These are phyloP conservation scores for Anagrus nilaparvatae DNA, from an alignment of 1,140 invertebrate genomes.

Conservation along the genomic window DNA sequence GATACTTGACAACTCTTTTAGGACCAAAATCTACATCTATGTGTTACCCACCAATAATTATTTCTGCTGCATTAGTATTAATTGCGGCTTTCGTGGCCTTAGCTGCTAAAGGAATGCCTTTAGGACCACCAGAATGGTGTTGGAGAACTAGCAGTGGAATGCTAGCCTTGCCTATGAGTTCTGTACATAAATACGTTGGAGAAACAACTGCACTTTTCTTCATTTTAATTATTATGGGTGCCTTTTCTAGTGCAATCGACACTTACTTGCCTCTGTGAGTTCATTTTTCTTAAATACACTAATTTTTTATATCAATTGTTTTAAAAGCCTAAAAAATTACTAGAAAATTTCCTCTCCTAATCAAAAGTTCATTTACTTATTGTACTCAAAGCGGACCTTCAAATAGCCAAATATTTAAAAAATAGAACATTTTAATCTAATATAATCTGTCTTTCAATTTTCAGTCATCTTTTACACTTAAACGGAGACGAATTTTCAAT, in stretches of 20 bases:
- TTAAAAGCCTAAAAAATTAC: neutral
- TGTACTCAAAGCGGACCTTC: neutral
- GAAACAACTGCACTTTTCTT: conserved; percentile 59
- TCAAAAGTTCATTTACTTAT: neutral
- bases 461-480: conserved; percentile 50
- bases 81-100: conserved; percentile 55
- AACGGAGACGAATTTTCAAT: conserved; percentile 49
- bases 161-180: conserved; percentile 60
- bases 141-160: conserved; percentile 70
- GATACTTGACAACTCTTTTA: conserved; percentile 31
- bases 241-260: conserved; percentile 69
- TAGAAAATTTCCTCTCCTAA: neutral
- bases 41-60: conserved; percentile 44
- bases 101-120: conserved; percentile 54
- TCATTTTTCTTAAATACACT: neutral
- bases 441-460: conserved; percentile 10
- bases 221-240: conserved; percentile 59
- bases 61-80: conserved; percentile 51
- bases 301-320: neutral
- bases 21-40: conserved; percentile 27
- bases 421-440: neutral
- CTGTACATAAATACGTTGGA: conserved; percentile 58
- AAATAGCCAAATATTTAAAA: neutral
- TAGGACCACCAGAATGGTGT: conserved; percentile 72
- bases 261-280: conserved; percentile 60